Evolutionary conservation across 2,113 vertebrate genomes (phyloP).

Genomic region (Podiceps cristatus): DNA sequence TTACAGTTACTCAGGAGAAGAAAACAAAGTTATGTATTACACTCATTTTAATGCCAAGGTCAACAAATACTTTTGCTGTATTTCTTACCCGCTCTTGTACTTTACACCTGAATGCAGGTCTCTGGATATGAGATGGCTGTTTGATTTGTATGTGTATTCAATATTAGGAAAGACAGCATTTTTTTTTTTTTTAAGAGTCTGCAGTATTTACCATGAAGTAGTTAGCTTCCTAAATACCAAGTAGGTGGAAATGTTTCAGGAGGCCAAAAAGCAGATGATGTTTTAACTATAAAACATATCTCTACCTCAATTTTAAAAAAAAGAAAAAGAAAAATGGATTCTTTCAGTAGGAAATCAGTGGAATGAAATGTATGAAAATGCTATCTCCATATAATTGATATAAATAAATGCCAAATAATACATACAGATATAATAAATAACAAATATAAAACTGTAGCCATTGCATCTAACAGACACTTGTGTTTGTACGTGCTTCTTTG

Average conservation of each 20-base stretch:
- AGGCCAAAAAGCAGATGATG: background rate
- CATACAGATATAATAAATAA: no score
- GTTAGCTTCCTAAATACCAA: background rate
- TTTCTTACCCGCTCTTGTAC: background rate
- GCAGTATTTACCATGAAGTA: background rate
- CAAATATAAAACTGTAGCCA: background rate
- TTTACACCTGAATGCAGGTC: background rate
- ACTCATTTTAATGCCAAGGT: background rate
- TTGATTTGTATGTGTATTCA: background rate
- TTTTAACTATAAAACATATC: background rate
- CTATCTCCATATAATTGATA: background rate
- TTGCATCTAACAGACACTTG: background rate
- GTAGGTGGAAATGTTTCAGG: background rate
- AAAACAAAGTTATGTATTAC: background rate
- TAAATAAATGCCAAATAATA: background rate
- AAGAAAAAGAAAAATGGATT: background rate
- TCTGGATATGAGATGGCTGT: background rate
- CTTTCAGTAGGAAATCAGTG: background rate
- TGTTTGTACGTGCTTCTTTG: background rate
- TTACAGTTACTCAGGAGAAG: background rate
- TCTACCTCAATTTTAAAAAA: background rate
- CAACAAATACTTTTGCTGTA: background rate
- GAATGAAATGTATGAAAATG: background rate
- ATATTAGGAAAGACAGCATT: background rate
- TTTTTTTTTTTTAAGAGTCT: background rate